Evolutionary conservation across 2,113 vertebrate genomes (phyloP).

Genomic region (Bubalus kerabau): DNA sequence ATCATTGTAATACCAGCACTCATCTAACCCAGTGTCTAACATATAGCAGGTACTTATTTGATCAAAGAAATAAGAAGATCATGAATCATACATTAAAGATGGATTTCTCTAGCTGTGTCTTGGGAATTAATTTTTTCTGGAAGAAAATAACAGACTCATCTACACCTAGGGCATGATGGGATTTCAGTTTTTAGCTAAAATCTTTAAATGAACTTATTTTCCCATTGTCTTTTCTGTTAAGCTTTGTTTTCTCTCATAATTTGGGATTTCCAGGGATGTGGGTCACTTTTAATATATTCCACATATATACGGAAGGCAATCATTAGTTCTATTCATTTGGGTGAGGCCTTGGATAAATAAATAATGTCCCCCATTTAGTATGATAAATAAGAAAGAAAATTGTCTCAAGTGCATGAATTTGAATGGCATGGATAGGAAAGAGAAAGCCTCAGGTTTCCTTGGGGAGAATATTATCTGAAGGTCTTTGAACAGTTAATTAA

Average conservation of each 20-base stretch:
- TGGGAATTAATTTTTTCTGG: neutral
- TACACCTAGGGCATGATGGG: neutral
- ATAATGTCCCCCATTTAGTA: neutral
- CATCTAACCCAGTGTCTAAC: neutral
- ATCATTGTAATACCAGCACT: neutral
- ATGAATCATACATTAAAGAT: constrained; percentile 10
- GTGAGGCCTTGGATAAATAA: neutral
- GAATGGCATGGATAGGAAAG: neutral
- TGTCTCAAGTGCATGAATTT: neutral
- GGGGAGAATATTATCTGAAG: neutral
- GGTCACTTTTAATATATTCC: neutral
- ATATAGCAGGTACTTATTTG: neutral
- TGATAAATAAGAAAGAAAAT: neutral
- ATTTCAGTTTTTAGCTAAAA: neutral
- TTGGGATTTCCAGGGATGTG: neutral
- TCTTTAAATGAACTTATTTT: constrained; percentile 22
- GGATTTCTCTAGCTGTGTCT: neutral
- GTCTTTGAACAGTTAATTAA: neutral
- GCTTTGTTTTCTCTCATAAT: neutral
- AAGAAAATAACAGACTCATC: neutral
- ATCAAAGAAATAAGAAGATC: neutral
- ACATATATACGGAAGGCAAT: neutral
- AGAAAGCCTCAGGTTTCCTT: neutral
- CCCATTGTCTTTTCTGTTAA: neutral
- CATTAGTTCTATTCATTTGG: neutral